phyloP scores from a whole-genome alignment of 2,797 vertebrate species.

The Silurus lanzhouensis region DNA sequence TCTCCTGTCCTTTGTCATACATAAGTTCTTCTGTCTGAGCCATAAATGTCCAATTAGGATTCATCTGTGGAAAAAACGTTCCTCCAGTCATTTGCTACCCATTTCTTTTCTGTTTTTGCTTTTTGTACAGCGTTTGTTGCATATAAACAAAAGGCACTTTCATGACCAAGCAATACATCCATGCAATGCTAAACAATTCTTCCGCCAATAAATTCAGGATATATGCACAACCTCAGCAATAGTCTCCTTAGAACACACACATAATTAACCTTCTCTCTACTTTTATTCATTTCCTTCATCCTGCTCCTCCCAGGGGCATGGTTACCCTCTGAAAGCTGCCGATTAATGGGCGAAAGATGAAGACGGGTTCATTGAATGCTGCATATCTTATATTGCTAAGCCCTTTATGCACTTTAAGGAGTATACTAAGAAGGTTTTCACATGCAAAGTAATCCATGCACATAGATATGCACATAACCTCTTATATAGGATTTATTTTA shows the following conservation, averaged over 20 bases:
- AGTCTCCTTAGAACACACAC: not conserved
- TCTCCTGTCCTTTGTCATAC: too few species aligned
- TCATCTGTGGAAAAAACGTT: too few species aligned
- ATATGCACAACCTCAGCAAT: not conserved
- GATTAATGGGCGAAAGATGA: slow-evolving; percentile 23
- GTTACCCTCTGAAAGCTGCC: slow-evolving; percentile 22
- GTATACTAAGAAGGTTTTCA: not conserved
- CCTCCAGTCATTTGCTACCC: too few species aligned
- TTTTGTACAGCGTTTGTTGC: too few species aligned
- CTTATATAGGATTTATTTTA: not conserved
- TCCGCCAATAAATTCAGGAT: not conserved
- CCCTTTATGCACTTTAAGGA: not conserved
- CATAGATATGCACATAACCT: not conserved
- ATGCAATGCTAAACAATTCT: not conserved
- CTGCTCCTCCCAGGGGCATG: slow-evolving; percentile 1
- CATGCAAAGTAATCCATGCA: slow-evolving; percentile 22
- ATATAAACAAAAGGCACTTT: too few species aligned
- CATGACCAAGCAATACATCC: not conserved
- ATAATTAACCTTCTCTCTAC: not conserved
- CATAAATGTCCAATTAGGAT: too few species aligned
- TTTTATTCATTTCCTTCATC: slow-evolving; percentile 37
- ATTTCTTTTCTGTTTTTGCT: too few species aligned
- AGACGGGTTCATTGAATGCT: slow-evolving; percentile 52
- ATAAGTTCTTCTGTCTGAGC: too few species aligned
- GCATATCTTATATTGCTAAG: slow-evolving; percentile 1